Conservation (phyloP, 2,888 invertebrate species). For the Dusona sp. region DNA sequence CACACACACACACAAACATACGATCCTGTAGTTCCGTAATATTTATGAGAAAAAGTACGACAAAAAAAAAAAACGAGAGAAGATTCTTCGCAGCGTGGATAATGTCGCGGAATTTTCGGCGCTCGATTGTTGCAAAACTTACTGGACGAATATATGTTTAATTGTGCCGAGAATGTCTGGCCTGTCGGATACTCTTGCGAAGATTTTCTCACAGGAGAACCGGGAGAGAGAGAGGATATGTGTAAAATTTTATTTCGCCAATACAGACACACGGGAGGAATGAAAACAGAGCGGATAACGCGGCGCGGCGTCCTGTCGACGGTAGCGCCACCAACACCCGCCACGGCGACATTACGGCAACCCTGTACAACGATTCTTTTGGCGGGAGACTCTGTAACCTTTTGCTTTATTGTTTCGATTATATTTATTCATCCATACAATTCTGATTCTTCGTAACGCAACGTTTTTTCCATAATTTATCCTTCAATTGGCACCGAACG, state of each 20-base stretch:
- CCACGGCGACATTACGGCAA: conserved; percentile 51
- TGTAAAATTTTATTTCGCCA: conserved; percentile 34
- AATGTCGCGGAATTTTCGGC: conserved; percentile 14
- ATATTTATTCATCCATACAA: not conserved
- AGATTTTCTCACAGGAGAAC: conserved; percentile 37
- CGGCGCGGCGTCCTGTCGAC: conserved; percentile 76
- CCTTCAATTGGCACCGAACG: not conserved
- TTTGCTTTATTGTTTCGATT: not conserved
- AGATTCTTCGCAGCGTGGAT: conserved; percentile 16
- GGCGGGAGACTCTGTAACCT: conserved; percentile 41
- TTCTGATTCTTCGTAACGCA: not conserved
- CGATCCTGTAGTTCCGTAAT: conserved; percentile 32
- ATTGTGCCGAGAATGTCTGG: not conserved
- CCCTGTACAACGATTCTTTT: conserved; percentile 19
- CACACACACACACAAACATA: not conserved
- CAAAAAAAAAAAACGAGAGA: conserved; percentile 8
- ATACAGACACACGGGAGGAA: conserved; percentile 36
- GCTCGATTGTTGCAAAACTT: conserved; percentile 43
- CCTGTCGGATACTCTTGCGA: conserved; percentile 10
- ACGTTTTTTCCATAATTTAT: not conserved
- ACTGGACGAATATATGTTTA: conserved; percentile 27
- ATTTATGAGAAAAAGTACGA: conserved; percentile 23
- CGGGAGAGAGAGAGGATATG: conserved; percentile 39
- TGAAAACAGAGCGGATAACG: conserved; percentile 52
- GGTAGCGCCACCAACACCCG: conserved; percentile 75